These are phyloP conservation scores for Takifugu ocellatus DNA, from an alignment of 2,797 vertebrate species.

Conservation along the genomic window DNA sequence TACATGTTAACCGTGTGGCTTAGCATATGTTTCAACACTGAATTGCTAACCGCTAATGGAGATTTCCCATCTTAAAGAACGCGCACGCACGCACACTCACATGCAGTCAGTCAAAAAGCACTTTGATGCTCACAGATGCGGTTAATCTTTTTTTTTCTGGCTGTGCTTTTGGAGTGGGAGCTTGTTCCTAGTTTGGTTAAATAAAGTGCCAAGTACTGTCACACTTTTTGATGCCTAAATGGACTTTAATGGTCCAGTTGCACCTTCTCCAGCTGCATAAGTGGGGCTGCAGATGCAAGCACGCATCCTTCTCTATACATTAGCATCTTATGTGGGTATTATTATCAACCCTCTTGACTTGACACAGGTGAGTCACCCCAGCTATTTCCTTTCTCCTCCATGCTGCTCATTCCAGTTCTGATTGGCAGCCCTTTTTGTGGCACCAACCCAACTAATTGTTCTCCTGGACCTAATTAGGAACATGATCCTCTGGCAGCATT, in stretches of 20 bases:
- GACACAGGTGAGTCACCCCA: slow-evolving; percentile 8
- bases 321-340: not conserved
- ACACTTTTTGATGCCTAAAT: slow-evolving; percentile 52
- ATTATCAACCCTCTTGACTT: not conserved
- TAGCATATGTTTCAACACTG: too few species aligned
- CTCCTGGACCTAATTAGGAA: slow-evolving; percentile 60
- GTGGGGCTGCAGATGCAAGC: not conserved
- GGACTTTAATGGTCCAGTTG: slow-evolving; percentile 43
- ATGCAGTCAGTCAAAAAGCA: slow-evolving; percentile 16
- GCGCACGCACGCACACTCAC: not conserved
- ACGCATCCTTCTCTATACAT: not conserved
- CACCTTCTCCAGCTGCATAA: slow-evolving; percentile 37
- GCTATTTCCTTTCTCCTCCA: slow-evolving; percentile 1
- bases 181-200: slow-evolving; percentile 33
- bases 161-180: slow-evolving; percentile 13
- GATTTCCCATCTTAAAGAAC: slow-evolving; percentile 22
- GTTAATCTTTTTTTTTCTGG: not conserved
- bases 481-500: slow-evolving; percentile 47
- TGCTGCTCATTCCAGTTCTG: slow-evolving; percentile 20
- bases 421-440: slow-evolving; percentile 53
- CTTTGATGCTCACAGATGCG: slow-evolving; percentile 6
- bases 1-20: too few species aligned
- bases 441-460: slow-evolving; percentile 60
- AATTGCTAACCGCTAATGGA: slow-evolving; percentile 20
- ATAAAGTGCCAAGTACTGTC: slow-evolving; percentile 51